phyloP scores from a whole-genome alignment of 2,113 vertebrate species.

The Dicerorhinus sumatrensis region DNA sequence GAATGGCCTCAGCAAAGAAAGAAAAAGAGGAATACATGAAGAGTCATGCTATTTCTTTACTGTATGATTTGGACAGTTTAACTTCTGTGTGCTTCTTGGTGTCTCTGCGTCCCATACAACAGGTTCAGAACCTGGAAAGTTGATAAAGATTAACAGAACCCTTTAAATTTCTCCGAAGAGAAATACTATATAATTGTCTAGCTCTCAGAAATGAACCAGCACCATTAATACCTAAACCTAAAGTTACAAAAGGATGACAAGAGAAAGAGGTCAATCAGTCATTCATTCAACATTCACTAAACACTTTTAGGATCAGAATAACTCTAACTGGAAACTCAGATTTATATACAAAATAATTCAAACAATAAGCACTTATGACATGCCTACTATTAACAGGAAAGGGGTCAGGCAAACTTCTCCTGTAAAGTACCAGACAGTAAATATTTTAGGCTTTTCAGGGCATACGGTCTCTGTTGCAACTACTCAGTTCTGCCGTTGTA shows the following conservation, averaged over 20 bases:
- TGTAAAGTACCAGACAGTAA: neutral
- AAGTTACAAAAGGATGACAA: neutral
- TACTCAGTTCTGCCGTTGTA: neutral
- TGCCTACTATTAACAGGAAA: neutral
- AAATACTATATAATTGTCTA: neutral
- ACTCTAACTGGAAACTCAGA: neutral
- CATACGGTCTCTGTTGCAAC: neutral
- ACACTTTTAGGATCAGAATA: neutral
- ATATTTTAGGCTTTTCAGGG: slow-evolving; percentile 14
- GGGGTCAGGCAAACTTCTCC: neutral
- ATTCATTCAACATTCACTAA: neutral
- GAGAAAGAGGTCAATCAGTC: neutral
- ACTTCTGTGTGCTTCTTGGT: neutral
- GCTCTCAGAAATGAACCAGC: slow-evolving; percentile 6
- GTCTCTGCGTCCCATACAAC: neutral
- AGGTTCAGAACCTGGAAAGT: neutral
- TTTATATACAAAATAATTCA: slow-evolving; percentile 34
- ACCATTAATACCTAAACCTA: neutral
- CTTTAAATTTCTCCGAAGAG: neutral
- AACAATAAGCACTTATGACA: neutral
- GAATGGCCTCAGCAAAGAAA: neutral
- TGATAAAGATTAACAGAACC: neutral
- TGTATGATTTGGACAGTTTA: neutral
- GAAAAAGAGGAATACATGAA: neutral
- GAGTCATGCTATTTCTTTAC: neutral